A percentile compares a stretch with the other conserved stretches of the same genome.
Evolutionary conservation across 2,888 invertebrate genomes (phyloP).

Genomic region (Drosophila stalkeri): DNA sequence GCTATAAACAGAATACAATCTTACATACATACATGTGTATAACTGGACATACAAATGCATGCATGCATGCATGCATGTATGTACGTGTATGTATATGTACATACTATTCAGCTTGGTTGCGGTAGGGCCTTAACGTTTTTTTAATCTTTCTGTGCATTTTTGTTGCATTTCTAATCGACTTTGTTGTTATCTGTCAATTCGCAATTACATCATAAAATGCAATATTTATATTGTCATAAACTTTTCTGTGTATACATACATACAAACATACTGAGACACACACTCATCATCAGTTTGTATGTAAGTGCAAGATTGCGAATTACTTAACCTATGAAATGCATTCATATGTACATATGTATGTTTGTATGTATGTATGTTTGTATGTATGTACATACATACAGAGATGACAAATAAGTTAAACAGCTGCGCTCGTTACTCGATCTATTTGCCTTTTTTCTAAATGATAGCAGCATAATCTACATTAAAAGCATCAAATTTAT

Average conservation of each 20-base stretch:
- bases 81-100: not conserved
- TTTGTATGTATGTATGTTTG: not conserved
- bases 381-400: not conserved
- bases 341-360: not conserved
- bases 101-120: conserved; percentile 23
- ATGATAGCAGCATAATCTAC: not conserved
- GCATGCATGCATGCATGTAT: too few relatives aligned
- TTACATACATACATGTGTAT: not conserved
- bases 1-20: conserved; percentile 13
- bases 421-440: not conserved
- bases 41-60: too few relatives aligned
- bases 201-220: conserved; percentile 35
- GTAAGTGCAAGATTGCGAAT: not conserved
- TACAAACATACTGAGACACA: not conserved
- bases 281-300: not conserved
- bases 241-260: not conserved
- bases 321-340: not conserved
- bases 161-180: conserved; percentile 13
- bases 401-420: not conserved
- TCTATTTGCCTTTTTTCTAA: not conserved
- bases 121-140: conserved; percentile 31
- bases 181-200: conserved; percentile 35
- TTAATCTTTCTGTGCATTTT: not conserved
- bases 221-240: conserved; percentile 5
- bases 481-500: not conserved